Evolutionary conservation across 2,113 vertebrate genomes (phyloP).

Genomic region (Dunckerocampus dactyliophorus): DNA sequence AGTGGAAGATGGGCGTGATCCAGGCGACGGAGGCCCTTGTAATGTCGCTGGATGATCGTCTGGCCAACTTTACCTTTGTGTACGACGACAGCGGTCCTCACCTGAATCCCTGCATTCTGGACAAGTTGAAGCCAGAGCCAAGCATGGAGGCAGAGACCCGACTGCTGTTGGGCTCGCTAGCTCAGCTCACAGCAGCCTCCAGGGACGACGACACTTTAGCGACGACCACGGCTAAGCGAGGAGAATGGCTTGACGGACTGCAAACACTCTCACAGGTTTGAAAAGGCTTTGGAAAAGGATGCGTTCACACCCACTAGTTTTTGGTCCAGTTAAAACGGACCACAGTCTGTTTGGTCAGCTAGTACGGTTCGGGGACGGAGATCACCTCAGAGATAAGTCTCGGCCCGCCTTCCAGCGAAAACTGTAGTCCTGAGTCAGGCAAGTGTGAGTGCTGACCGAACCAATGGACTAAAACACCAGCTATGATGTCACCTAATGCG

Average conservation of each 20-base stretch:
- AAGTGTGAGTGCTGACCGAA: too few relatives aligned
- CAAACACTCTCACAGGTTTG: slow-evolving; percentile 40
- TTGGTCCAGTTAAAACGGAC: too few relatives aligned
- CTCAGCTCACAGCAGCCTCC: slow-evolving; percentile 4
- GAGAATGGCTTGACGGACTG: slow-evolving; percentile 5
- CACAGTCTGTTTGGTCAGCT: too few relatives aligned
- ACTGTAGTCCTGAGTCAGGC: too few relatives aligned
- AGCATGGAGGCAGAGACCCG: slow-evolving; percentile 37
- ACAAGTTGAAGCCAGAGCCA: slow-evolving; percentile 56
- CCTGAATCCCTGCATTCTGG: slow-evolving; percentile 80
- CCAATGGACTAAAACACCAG: too few relatives aligned
- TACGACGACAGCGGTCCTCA: slow-evolving; percentile 82
- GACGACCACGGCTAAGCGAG: slow-evolving; percentile 22
- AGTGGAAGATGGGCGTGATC: slow-evolving; percentile 88
- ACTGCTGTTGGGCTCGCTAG: slow-evolving; percentile 14
- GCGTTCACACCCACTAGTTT: too few relatives aligned
- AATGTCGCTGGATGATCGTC: slow-evolving; percentile 80
- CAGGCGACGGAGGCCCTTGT: slow-evolving; percentile 83
- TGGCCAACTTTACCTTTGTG: slow-evolving; percentile 83
- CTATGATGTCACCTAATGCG: too few relatives aligned
- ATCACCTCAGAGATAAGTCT: too few relatives aligned
- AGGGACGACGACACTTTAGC: slow-evolving; percentile 19
- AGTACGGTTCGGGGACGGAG: too few relatives aligned
- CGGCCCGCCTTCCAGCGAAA: too few relatives aligned
- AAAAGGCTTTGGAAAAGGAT: neutral